Evolutionary conservation across 2,888 invertebrate genomes (phyloP), one percentile per base, ranked within the genome.

Genomic region (Oithona nana): DNA sequence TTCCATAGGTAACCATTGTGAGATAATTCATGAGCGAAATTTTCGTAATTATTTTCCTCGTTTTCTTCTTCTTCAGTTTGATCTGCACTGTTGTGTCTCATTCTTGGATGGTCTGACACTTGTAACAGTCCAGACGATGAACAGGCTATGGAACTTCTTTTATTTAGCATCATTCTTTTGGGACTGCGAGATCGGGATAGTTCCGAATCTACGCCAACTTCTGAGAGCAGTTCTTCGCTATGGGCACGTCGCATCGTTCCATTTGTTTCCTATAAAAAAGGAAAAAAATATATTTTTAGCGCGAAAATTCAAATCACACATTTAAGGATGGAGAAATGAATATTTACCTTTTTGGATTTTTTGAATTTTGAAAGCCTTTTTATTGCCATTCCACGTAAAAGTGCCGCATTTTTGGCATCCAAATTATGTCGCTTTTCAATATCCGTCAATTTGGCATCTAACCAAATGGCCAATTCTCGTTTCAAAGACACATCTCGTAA

Each of bases 351-450:
- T 50, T 28, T 29, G 28, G 24, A 26, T 50, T 50, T 59, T n/a
- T 20, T 54, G 54, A 54, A 54, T 26, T 59, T 59, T 8, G 59
- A 49, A 11, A 59, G 50, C 28, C 59, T 48, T 50, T 59, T 59
- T 24, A 61, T 52, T 1, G 61, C 61, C 61, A 61, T 61, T 13
- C 30, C 26, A 28, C 61, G 52, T n/a, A 61, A 29, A 22, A 61
- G 28, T 1, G 61, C 61, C n/a, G 61, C 28, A 31, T 61, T 61
- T 28, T 61, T 61, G 13, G 54, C 61, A 54, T 61, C 61, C 51
- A 54, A 24, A 20, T 49, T 49, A 30, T 61, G 52, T 11, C 31
- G 54, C 24, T 24, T 52, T 28, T 61, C 61, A 54, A 61, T 61
- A 20, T 61, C 61, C 1, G 28, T 52, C 16, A 61, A 54, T 26